Base-by-base conservation (phyloP, 2,113 vertebrate species). In the Sceloporus tristichus region DNA sequence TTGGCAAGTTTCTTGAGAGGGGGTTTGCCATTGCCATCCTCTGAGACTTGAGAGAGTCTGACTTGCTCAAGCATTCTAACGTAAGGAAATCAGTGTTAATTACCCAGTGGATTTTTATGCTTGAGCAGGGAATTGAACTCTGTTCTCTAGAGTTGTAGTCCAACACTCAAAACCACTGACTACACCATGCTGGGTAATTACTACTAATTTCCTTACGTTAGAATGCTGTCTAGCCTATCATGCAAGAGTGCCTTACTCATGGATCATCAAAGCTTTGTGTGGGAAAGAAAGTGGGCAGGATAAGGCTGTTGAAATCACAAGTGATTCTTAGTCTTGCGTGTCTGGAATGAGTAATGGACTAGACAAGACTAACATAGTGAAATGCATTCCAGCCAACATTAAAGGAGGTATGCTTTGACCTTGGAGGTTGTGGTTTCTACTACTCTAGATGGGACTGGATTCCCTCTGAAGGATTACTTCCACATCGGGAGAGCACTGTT, bases 281-380 rank as follows among this genome's bases (percentile, higher is more conserved):
- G 40, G 16, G 3, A 0, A 4, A 40, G 62, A 66, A 27, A 29
- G 4, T 27, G 38, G 7, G 25, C 34, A 82, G 0, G 0, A 66
- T 68, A 18, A 74, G 0, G 2, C 79, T 74, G 11, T 48, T 21
- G n/a, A 34, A 68, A 65, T 89, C 19, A 13, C 40, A 82, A 89
- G 68, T 40, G n/a, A 92, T 59, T 0, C 79, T 92, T 90, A 14
- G 74, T 87, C 71, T 48, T 18, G 70, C 84, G 40, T 53, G 4
- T 6, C 0, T 0, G 76, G 11, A 38, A 21, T 38, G 38, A 78
- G 5, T 34, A 56, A 48, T 79, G 21, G 21, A 16, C 21, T 70
- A 21, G n/a, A 27, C 71, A 29, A 56, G 13, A 29, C 62, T 25
- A 9, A 54, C 29, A 70, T 34, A 38, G 2, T 78, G 62, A 70